A percentile compares a stretch with the other conserved stretches of the same genome.
phyloP scores from a whole-genome alignment of 2,113 vertebrate species.

The Vombatus ursinus region DNA sequence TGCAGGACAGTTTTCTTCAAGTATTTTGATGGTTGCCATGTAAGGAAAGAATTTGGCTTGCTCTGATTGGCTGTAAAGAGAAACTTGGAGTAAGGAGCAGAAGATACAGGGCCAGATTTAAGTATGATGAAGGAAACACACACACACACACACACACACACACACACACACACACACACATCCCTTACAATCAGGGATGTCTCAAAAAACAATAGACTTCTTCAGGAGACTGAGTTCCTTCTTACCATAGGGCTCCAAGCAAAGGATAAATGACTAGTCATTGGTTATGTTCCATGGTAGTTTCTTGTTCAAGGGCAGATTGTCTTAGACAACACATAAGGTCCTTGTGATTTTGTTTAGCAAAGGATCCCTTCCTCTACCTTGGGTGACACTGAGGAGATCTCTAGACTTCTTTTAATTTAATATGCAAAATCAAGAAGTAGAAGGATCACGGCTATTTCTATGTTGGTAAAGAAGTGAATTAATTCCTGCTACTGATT shows the following conservation, averaged over 20 bases:
- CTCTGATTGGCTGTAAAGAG: neutral
- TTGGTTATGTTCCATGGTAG: neutral
- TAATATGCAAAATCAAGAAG: neutral
- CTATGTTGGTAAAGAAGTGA: neutral
- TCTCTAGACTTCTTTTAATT: neutral
- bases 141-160: too few relatives aligned
- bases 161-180: neutral
- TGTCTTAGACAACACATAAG: neutral
- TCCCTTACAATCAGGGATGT: neutral
- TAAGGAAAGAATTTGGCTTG: neutral
- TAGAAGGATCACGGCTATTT: neutral
- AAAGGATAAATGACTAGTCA: neutral
- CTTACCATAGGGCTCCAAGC: neutral
- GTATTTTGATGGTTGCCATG: neutral
- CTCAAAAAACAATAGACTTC: neutral
- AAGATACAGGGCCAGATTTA: neutral
- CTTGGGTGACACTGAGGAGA: neutral
- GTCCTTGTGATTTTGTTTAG: neutral
- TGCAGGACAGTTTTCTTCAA: neutral
- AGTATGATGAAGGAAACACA: neutral
- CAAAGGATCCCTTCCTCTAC: neutral
- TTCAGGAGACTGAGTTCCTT: neutral
- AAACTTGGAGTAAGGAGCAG: neutral
- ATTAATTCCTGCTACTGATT: neutral
- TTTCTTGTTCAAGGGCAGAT: neutral